Base-by-base conservation (phyloP, 2,888 invertebrate genomes). In the Sinohyriopsis cumingii region DNA sequence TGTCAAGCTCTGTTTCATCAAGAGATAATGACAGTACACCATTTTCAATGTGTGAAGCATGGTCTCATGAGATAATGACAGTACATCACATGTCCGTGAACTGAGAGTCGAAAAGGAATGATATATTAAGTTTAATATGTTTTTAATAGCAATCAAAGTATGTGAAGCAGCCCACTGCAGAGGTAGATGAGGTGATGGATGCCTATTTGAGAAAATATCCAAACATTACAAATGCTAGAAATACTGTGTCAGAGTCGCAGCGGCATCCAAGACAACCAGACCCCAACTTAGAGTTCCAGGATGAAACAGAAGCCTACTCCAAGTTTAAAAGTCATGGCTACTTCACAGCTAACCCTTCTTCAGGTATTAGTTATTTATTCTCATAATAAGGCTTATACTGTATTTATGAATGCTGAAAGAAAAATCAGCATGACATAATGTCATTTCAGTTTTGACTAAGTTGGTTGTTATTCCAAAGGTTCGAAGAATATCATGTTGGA, bases 271-370 rank as follows among this genome's bases (percentile, higher is more conserved):
- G 69, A 54, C 67, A 78, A 61, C 69, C 67, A 59, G 87, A 88
- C 71, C 80, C 81, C 3, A 86, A 87, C 65, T 77, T 88, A 25
- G 76, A 84, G 68, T 87, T 82, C 67, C 69, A 80, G 63, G 88
- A 89, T 79, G 87, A 89, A 69, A 75, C 82, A 20, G 87, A 88
- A 19, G 89, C 88, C 1, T 88, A 87, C 78, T 84, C 82, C 22
- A 86, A 87, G 64, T 88, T 86, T 74, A 87, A 85, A 76, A 85
- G 85, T 64, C 84, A 85, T 67, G 88, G 88, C 4, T 84, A 83
- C 68, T 89, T 88, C 70, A 89, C 89, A 6, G 85, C 88, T 19
- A 79, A 88, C 67, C 88, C 88, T 56, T 69, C 75, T 57, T 65
- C 73, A 75, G 80, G 82, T 82, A 75, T 63, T 57, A 25, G n/a